A percentile compares a stretch with the other conserved stretches of the same genome.
These are phyloP conservation scores for Lucifuga dentata DNA, from an alignment of 2,113 vertebrate species.

Conservation along the genomic window DNA sequence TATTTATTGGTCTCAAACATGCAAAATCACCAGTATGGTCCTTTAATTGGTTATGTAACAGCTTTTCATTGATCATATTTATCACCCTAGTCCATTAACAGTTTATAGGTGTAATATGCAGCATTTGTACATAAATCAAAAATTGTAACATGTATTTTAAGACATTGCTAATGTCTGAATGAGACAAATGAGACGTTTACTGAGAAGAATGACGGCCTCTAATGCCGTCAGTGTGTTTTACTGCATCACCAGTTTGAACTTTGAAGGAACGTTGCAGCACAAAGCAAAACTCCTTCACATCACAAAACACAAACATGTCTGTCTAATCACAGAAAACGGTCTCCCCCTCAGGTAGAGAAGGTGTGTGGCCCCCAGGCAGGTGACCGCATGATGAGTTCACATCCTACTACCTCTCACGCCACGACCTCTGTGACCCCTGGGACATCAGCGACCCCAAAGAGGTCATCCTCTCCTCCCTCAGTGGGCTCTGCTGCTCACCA, in stretches of 20 bases:
- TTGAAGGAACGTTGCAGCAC: not conserved
- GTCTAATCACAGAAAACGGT: slow-evolving; percentile 32
- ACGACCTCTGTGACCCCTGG: slow-evolving; percentile 14
- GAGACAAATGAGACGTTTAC: not conserved
- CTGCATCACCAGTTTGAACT: not conserved
- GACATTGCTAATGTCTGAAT: not conserved
- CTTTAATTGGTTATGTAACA: too few relatives aligned
- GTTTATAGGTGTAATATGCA: slow-evolving; percentile 2
- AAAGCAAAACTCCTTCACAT: not conserved
- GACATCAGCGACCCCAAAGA: slow-evolving; percentile 13
- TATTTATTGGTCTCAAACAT: too few relatives aligned
- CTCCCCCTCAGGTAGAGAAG: slow-evolving; percentile 86
- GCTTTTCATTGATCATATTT: slow-evolving; percentile 37
- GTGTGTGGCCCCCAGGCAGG: slow-evolving; percentile 84
- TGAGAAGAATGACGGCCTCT: not conserved
- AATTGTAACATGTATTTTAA: slow-evolving; percentile 6
- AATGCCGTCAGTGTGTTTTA: not conserved
- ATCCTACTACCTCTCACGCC: not conserved
- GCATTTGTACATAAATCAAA: not conserved
- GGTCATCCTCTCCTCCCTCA: slow-evolving; percentile 14
- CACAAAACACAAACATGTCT: too few relatives aligned
- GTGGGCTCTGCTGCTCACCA: not conserved
- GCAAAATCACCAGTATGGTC: too few relatives aligned
- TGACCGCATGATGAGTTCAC: slow-evolving; percentile 29
- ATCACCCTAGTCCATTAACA: not conserved